phyloP scores from a whole-genome alignment of 35 echinoderm and acorn worm genomes.

The Holothuria glaberrima region DNA sequence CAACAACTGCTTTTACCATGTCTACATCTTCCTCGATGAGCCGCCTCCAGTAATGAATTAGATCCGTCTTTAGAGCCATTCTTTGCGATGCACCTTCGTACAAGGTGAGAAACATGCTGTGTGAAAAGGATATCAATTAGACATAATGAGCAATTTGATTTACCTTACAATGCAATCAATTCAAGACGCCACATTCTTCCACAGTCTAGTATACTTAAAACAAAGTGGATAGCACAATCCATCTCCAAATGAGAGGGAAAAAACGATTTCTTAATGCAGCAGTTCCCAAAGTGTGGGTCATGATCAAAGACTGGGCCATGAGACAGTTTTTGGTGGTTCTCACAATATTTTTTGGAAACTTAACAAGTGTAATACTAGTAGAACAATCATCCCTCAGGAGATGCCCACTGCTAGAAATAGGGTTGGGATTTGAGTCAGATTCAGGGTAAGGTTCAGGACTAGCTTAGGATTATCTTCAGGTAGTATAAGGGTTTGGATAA shows the following conservation, averaged over 20 bases:
- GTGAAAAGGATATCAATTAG: background rate
- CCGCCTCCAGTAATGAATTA: conserved; percentile 83
- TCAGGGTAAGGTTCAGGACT: too few relatives aligned
- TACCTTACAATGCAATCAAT: background rate
- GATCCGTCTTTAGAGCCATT: conserved; percentile 65
- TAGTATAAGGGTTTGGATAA: too few relatives aligned
- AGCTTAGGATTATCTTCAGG: too few relatives aligned
- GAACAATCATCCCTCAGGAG: too few relatives aligned
- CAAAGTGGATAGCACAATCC: background rate
- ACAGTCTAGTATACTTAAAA: too few relatives aligned
- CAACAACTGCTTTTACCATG: conserved; percentile 21
- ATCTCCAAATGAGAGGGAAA: background rate
- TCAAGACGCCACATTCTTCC: background rate
- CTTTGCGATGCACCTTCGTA: conserved; percentile 59
- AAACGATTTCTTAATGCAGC: background rate
- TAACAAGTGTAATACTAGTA: too few relatives aligned
- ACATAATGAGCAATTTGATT: background rate
- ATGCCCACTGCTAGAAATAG: too few relatives aligned
- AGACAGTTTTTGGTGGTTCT: too few relatives aligned
- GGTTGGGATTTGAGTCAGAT: too few relatives aligned
- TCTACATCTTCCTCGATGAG: conserved; percentile 62
- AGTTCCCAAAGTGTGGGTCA: background rate
- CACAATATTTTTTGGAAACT: too few relatives aligned
- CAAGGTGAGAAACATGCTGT: conserved; percentile 78
- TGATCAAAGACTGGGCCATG: too few relatives aligned